Base-by-base conservation (phyloP, 1,140 invertebrate species). In the Parapsyche elsis region DNA sequence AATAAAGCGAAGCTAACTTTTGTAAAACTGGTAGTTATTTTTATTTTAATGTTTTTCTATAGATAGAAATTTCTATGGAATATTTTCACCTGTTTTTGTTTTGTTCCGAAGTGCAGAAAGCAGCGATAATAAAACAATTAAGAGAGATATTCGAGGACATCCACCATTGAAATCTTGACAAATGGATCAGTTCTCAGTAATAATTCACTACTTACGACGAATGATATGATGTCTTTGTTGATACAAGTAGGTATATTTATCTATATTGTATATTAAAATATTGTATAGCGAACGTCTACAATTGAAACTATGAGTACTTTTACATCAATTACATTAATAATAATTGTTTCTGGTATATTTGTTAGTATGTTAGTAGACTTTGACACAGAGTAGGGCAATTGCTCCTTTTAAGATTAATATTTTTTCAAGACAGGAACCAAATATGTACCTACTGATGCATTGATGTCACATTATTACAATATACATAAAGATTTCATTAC, bases 41-140 rank as follows among this genome's bases (percentile, higher is more conserved):
- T 26, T 38, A 16, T 30, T 16, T 7, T 26, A 9, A 14, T 71
- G 1, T 71, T 30, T 30, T 71, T 71, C 70, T 38, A 38, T 4
- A 38, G 30, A 30, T 5, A n/a, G n/a, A n/a, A 12, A 12, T 10
- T 53, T 53, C 49, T 53, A 53, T 53, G 49, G 16, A 53, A 53
- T 53, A 67, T 30, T 24, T 67, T 30, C 61, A 67, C 38, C 26
- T 49, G 5, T 19, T 24, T 75, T 75, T 75, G 49, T 57, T 57
- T 24, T 10, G n/a, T 9, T 5, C 24, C 26, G 30, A 57, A 46
- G 45, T 49, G 46, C 49, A 57, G 46, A 75, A 75, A 75, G 44
- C 45, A 2, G 12, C 49, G 71, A 74, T 24, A 74, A 49, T 46
- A 57, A 57, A 57, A 75, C 45, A 57, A 75, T 75, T 24, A 75